phyloP scores from a whole-genome alignment of 2,888 invertebrate species.

The Monoplex corrugatus region DNA sequence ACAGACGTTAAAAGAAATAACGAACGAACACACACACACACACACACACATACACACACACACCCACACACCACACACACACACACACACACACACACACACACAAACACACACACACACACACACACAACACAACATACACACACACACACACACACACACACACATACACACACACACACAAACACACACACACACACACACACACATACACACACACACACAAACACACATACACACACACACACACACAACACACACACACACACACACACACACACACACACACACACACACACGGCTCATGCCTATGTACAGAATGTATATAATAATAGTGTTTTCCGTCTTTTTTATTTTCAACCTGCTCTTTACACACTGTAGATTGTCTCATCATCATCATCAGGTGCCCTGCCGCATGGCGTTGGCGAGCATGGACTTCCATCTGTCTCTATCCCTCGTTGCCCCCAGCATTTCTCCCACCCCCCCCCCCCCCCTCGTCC shows the following conservation, averaged over 20 bases:
- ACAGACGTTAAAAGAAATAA: too few species aligned
- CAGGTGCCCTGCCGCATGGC: too few species aligned
- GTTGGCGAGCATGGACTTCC: too few species aligned
- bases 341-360: too few species aligned
- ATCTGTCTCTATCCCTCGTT: too few species aligned
- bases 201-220: neutral
- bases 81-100: conserved; percentile 2
- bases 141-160: neutral
- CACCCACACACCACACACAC: neutral
- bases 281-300: neutral
- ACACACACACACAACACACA: neutral
- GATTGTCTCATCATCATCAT: too few species aligned
- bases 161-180: neutral
- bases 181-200: neutral
- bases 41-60: neutral
- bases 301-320: too few species aligned
- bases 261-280: neutral
- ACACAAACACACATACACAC: neutral
- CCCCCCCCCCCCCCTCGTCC: too few species aligned
- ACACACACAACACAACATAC: conserved; percentile 6
- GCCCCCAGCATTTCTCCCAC: too few species aligned
- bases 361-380: too few species aligned
- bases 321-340: too few species aligned
- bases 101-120: conserved; percentile 7
- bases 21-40: neutral